phyloP scores from a whole-genome alignment of 2,797 vertebrate species.

The Microcaecilia unicolor region DNA sequence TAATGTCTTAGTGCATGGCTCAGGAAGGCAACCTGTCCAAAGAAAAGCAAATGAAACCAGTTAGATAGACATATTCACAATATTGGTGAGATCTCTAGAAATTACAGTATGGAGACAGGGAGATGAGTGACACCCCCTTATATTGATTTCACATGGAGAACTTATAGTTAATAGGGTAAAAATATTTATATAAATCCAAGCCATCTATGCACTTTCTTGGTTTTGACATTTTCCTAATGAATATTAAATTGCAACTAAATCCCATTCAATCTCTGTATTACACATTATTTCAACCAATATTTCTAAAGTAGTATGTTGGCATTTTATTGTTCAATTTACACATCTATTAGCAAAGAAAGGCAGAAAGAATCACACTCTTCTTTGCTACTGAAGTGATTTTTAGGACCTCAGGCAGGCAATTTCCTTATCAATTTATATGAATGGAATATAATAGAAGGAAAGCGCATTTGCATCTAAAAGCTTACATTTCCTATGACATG shows the following conservation, averaged over 20 bases:
- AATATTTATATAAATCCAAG: conserved; percentile 11
- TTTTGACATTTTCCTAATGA: conserved; percentile 10
- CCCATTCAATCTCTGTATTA: background rate
- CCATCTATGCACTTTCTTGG: too few species aligned
- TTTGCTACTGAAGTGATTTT: conserved; percentile 8
- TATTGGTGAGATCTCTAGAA: conserved; percentile 49
- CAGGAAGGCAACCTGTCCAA: background rate
- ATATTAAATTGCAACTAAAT: background rate
- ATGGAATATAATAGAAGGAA: conserved; percentile 15
- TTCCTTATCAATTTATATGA: conserved; percentile 21
- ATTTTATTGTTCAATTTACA: conserved; percentile 6
- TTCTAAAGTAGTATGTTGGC: background rate
- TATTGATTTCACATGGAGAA: conserved; percentile 58
- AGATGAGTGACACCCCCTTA: conserved; percentile 58
- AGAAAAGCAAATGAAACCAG: conserved; percentile 37
- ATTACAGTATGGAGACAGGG: conserved; percentile 56
- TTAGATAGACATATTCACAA: conserved; percentile 53
- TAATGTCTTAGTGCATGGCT: conserved; percentile 1
- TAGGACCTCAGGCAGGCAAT: conserved; percentile 9
- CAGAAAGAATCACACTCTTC: conserved; percentile 5
- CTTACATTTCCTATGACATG: background rate
- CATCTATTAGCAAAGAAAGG: background rate
- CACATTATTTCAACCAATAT: background rate
- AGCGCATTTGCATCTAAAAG: conserved; percentile 12
- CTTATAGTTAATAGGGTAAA: conserved; percentile 33